Evolutionary conservation across 2,888 invertebrate genomes (phyloP).

Genomic region (Spodoptera littoralis): DNA sequence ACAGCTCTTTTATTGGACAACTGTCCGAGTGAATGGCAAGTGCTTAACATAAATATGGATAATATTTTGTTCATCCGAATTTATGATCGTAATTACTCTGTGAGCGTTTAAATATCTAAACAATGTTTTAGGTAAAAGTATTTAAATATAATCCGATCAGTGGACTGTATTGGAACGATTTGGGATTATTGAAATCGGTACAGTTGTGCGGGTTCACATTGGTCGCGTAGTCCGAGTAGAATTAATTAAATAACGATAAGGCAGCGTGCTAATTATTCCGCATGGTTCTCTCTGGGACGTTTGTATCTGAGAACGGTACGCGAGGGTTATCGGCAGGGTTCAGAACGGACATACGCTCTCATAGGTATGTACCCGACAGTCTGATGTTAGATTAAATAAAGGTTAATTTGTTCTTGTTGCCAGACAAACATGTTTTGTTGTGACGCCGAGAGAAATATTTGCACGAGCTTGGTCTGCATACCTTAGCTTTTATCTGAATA

Average conservation of each 20-base stretch:
- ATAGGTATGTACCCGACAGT: conserved; percentile 22
- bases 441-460: conserved; percentile 24
- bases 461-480: conserved; percentile 1
- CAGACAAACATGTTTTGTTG: conserved; percentile 42
- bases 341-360: conserved; percentile 39
- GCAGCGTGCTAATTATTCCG: conserved; percentile 78
- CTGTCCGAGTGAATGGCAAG: conserved; percentile 27
- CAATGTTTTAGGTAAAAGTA: conserved; percentile 13
- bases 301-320: conserved; percentile 53
- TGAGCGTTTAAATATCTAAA: conserved; percentile 4
- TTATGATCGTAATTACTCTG: conserved; percentile 6
- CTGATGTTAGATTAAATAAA: conserved; percentile 63
- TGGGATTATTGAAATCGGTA: conserved; percentile 33
- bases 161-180: conserved; percentile 15
- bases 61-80: conserved; percentile 6
- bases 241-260: conserved; percentile 82
- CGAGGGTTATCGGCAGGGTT: conserved; percentile 60
- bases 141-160: conserved; percentile 19
- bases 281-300: conserved; percentile 46
- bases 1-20: conserved; percentile 54
- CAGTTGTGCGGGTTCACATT: conserved; percentile 18
- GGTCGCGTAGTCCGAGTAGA: conserved; percentile 58
- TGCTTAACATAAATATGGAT: conserved; percentile 16
- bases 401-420: conserved; percentile 65
- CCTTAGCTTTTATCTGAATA: neutral